Base-by-base conservation (phyloP, 2,888 invertebrate genomes). In the Ceraclea dissimilis region DNA sequence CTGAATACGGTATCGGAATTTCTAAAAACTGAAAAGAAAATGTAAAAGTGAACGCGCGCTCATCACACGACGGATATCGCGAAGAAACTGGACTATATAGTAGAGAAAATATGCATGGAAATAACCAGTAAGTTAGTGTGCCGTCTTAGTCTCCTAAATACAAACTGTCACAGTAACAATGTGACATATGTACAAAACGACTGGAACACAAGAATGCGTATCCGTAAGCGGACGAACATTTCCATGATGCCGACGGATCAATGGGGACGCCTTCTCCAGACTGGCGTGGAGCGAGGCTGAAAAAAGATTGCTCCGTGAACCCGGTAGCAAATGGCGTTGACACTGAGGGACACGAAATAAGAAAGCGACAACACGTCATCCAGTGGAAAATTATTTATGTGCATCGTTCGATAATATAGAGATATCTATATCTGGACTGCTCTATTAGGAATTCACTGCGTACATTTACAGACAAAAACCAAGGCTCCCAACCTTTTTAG, bases 211-310 rank as follows among this genome's bases (percentile, higher is more conserved):
- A 16, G 50, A 26, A 26, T 22, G 50, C 16, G 50, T 34, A 22
- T 26, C 31, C 54, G 50, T 22, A 34, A 34, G 8, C 49, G 33
- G 21, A 26, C 56, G 26, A 31, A 26, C 51, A 33, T 19, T 48
- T 22, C 43, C 20, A 22, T 22, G 18, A 22, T 22, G 18, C 47
- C 39, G 52, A n/a, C 57, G 44, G 52, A 44, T 57, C 57, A 57
- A 57, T 57, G 57, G 57, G 49, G 49, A 57, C 57, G 57, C 52
- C 57, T 44, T 21, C 43, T 52, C 57, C 57, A 57, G 56, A 56
- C 54, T 49, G 13, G 39, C 13, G 49, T 17, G 11, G 48, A 33
- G 16, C 20, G 21, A 39, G 54, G 31, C 49, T 39, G 49, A 49
- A 54, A 54, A 54, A 54, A 43, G 16, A 39, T 16, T 39, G 5